These are phyloP conservation scores for Sander lucioperca DNA, from an alignment of 2,113 vertebrate species.

Conservation along the genomic window DNA sequence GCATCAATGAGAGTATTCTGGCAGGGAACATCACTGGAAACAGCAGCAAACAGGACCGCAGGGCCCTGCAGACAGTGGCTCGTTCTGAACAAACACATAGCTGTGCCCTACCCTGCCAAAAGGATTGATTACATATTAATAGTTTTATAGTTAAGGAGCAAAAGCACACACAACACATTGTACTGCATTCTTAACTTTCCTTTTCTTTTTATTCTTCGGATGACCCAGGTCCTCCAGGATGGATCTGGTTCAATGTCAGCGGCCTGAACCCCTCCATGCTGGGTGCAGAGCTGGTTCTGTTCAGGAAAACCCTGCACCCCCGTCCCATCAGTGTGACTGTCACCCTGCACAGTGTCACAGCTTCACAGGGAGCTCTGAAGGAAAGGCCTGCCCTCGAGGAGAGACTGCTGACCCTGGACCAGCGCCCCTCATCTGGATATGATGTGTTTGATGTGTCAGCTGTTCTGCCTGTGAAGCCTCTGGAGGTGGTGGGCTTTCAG, in stretches of 20 bases:
- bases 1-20: too few species aligned
- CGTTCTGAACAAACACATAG: too few species aligned
- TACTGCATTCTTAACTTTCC: background rate
- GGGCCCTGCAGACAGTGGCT: too few species aligned
- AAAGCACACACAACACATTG: too few species aligned
- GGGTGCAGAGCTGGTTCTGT: slow-evolving; percentile 78
- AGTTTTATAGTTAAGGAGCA: too few species aligned
- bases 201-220: background rate
- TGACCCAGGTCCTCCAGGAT: slow-evolving; percentile 67
- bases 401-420: slow-evolving; percentile 70
- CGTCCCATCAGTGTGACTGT: slow-evolving; percentile 71
- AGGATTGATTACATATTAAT: too few species aligned
- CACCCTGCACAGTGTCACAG: slow-evolving; percentile 70
- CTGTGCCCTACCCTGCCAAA: too few species aligned
- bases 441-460: slow-evolving; percentile 80
- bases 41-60: too few species aligned
- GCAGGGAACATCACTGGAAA: too few species aligned
- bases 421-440: slow-evolving; percentile 74
- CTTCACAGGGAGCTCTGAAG: slow-evolving; percentile 29
- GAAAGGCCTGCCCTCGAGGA: slow-evolving; percentile 72
- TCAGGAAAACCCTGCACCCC: slow-evolving; percentile 77
- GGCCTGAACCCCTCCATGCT: slow-evolving; percentile 69
- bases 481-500: slow-evolving; percentile 72
- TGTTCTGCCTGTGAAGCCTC: slow-evolving; percentile 43
- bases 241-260: slow-evolving; percentile 82